These are phyloP conservation scores for Hippocampus abdominalis DNA, from an alignment of 2,113 vertebrate species.

Conservation along the genomic window DNA sequence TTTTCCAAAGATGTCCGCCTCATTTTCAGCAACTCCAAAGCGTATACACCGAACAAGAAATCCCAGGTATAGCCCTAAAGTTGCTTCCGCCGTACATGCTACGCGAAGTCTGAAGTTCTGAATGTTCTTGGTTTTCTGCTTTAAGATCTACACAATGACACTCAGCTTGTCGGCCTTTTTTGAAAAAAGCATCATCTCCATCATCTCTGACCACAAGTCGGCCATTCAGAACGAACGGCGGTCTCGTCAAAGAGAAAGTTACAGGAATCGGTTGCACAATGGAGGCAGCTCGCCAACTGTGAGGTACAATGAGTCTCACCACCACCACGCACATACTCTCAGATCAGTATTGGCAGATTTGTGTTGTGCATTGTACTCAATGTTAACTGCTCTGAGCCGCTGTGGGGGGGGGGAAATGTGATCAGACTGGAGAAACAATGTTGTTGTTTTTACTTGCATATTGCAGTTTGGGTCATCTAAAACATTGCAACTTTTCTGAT, in stretches of 20 bases:
- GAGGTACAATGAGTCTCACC: slow-evolving; percentile 64
- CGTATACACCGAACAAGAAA: slow-evolving; percentile 98
- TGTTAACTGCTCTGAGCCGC: neutral
- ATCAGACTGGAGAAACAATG: neutral
- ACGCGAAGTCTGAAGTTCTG: neutral
- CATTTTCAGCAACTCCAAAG: slow-evolving; percentile 97
- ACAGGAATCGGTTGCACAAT: slow-evolving; percentile 83
- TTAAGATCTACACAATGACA: slow-evolving; percentile 94
- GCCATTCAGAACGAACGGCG: slow-evolving; percentile 85
- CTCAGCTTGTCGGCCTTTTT: slow-evolving; percentile 93
- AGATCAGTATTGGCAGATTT: neutral
- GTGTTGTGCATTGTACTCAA: no score
- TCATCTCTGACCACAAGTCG: slow-evolving; percentile 92
- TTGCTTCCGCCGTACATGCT: no score
- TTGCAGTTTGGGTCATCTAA: neutral
- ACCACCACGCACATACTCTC: neutral
- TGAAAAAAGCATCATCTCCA: slow-evolving; percentile 86
- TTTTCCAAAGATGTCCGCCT: slow-evolving; percentile 92
- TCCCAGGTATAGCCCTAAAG: slow-evolving; percentile 80
- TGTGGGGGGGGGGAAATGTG: neutral
- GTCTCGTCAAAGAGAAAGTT: slow-evolving; percentile 74
- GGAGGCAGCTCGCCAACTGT: slow-evolving; percentile 80
- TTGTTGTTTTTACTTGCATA: neutral
- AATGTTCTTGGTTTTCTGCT: slow-evolving; percentile 16
- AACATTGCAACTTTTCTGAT: neutral